Evolutionary conservation across 37 sponge, comb jelly and placozoan species (phyloP), one percentile per base, ranked within the genome.

Genomic region (Bolinopsis microptera): DNA sequence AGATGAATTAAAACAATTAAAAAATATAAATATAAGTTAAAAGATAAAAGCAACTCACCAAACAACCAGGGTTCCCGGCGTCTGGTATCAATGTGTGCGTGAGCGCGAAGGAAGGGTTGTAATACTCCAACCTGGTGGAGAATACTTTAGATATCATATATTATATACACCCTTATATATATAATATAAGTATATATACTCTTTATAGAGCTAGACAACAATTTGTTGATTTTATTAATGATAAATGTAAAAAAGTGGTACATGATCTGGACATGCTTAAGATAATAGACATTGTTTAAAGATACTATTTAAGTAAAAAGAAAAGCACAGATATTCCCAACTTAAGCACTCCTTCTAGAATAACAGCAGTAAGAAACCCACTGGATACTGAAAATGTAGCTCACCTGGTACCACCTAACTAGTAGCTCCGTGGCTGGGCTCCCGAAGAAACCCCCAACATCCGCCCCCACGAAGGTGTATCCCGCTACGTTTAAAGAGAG

Each of bases 71-170:
- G 99, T 92, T 99, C 99, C 24, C 99, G 77, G 23, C 99, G 94
- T n/a, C 94, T 95, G 0, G 99, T 99, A 94, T 99, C 99, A 39
- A 99, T 39, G 93, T 99, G 99, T n/a, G 97, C 99, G 68, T 99
- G 99, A 21, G 96, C 98, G 18, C 99, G 92, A 92, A 97, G 95
- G 96, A 99, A 99, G 22, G 99, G 98, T 39, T 97, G 97, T 86
- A 96, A 97, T 76, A 96, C 95, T 8, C 97, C 99, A 39, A 95
- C 95, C 96, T 96, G 39, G 2, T 28, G 18, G 39, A 34, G 48
- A 22, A 35, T 9, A n/a, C n/a, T n/a, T n/a, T n/a, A n/a, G n/a
- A n/a, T n/a, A n/a, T n/a, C 23, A 68, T n/a, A n/a, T n/a, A n/a
- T n/a, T 23, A 24, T 21, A 68, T 21, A 24, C 22, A 68, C 69